Percentiles rank a stretch among this genome's conserved stretches.
phyloP scores from a whole-genome alignment of 2,888 invertebrate species.

The Chloroclysta siterata region DNA sequence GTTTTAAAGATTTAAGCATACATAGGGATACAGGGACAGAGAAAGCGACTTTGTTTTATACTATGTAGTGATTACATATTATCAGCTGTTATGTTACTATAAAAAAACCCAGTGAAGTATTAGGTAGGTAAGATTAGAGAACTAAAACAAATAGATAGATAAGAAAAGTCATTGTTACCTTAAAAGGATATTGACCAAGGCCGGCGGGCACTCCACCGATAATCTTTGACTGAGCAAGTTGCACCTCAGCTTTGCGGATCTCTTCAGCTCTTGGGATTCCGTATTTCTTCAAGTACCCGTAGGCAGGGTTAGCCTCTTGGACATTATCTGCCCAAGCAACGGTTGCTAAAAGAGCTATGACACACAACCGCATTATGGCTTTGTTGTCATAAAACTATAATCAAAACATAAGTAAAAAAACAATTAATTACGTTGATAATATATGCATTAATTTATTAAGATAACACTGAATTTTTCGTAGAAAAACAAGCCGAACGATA shows the following conservation, averaged over 20 bases:
- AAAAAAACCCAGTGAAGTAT: background rate
- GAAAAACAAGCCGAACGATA: background rate
- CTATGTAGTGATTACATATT: no score
- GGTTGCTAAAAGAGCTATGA: conserved; percentile 44
- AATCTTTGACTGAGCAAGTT: conserved; percentile 46
- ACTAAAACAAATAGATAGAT: background rate
- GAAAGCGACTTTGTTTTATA: no score
- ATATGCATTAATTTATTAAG: background rate
- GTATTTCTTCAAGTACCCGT: conserved; percentile 55
- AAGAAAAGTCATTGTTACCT: conserved; percentile 44
- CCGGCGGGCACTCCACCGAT: conserved; percentile 53
- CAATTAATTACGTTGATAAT: conserved; percentile 1
- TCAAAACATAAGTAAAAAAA: conserved; percentile 7
- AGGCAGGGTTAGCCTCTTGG: conserved; percentile 41
- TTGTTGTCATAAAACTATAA: conserved; percentile 19
- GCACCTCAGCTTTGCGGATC: conserved; percentile 52
- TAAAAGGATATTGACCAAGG: conserved; percentile 54
- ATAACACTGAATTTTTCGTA: background rate
- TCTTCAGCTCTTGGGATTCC: conserved; percentile 58
- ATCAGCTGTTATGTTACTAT: background rate
- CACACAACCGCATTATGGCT: conserved; percentile 42
- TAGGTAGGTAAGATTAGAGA: conserved; percentile 3
- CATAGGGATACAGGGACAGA: no score
- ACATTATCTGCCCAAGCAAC: conserved; percentile 44
- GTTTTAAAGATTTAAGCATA: no score